Base-by-base conservation (phyloP, 2,113 vertebrate species). In the Pongo abelii region DNA sequence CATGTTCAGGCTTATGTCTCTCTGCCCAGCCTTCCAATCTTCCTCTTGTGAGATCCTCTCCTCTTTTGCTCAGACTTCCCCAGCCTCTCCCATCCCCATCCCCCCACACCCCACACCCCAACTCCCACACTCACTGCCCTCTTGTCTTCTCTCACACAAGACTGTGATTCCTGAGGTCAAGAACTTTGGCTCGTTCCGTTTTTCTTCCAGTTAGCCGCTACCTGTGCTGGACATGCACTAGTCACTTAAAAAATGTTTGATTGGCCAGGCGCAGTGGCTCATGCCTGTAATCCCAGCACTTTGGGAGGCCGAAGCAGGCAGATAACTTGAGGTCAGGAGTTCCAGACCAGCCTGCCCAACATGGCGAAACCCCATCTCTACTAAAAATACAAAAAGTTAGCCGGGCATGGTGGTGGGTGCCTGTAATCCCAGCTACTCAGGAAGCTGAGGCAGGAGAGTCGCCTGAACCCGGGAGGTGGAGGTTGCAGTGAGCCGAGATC, bases 51-150 rank as follows among this genome's bases (percentile, higher is more conserved):
- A 59, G n/a, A 8, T 35, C 46, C 17, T 23, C 13, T 27, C n/a
- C 59, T 74, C 35, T 48, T 32, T n/a, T 8, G 6, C 12, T 9
- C 13, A 43, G 72, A 27, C 27, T 23, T 14, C 32, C 32, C 52
- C 18, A 7, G 0, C 80, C n/a, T 57, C n/a, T 16, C 61, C 40
- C 10, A 5, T 12, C 11, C 3, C 3, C 32, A 0, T 0, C 1
- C 2, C 48, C 38, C 27, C 5, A 32, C 52, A 55, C 52, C 3
- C 2, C 38, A 1, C 0, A 3, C 1, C 46, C n/a, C 30, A 22
- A 4, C 35, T 14, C 22, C 46, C 12, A 17, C 5, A 2, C 64
- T 59, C 35, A 25, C 32, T 25, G 40, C 27, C 48, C 38, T 8
- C 72, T 57, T 35, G 23, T 48, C 80, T 64, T 48, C 59, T 86